These are phyloP conservation scores for Palythoa caribaeorum DNA, from an alignment of 92 coral and sea anemone species.

Conservation along the genomic window DNA sequence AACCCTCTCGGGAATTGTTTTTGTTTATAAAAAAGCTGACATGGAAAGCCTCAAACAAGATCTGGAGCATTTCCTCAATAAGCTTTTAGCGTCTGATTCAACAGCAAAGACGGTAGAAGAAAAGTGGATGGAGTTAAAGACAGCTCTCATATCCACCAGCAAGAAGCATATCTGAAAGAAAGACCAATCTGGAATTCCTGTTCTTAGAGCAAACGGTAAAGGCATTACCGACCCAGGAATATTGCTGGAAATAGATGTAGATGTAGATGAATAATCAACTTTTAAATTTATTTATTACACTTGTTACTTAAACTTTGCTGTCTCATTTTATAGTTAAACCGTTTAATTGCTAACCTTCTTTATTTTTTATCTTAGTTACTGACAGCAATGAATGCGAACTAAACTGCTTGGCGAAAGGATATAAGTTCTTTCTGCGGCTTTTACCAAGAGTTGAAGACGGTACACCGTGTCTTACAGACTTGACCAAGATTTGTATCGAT, in stretches of 20 bases:
- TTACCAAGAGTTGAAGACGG: constrained; percentile 89
- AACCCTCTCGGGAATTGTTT: constrained; percentile 3
- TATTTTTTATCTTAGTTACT: constrained; percentile 37
- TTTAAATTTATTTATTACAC: too few species aligned
- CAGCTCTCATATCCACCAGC: constrained; percentile 16
- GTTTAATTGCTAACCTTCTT: neutral
- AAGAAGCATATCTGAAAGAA: constrained; percentile 22
- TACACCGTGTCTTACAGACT: constrained; percentile 90
- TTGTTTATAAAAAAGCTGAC: constrained; percentile 10
- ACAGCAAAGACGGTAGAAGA: constrained; percentile 8
- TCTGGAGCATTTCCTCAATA: neutral
- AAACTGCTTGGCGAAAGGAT: constrained; percentile 95
- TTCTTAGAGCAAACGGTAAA: constrained; percentile 32
- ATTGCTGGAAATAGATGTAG: too few species aligned
- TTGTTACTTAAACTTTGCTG: too few species aligned
- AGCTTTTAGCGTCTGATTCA: constrained; percentile 14
- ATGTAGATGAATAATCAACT: too few species aligned
- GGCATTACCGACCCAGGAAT: constrained; percentile 21
- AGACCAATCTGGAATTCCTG: constrained; percentile 45
- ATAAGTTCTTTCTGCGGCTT: constrained; percentile 87
- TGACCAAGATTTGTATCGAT: constrained; percentile 83
- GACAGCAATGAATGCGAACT: constrained; percentile 90
- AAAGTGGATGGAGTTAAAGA: constrained; percentile 17
- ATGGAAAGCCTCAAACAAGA: constrained; percentile 15
- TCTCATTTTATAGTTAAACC: neutral